Base-by-base conservation (phyloP, 1,140 invertebrate species). In the Drosophila triauraria region DNA sequence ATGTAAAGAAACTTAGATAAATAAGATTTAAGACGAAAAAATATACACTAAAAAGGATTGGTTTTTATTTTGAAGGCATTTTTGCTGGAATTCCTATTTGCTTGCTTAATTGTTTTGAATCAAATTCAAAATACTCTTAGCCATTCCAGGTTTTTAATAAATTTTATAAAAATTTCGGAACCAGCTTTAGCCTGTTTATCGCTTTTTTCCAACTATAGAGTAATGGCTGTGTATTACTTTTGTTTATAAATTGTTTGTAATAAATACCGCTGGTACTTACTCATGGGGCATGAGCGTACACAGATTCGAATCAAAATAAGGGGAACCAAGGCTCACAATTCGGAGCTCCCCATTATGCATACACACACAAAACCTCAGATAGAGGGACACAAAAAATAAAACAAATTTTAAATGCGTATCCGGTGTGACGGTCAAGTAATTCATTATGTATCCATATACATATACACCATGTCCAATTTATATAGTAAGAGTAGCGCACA, bases 401-500 rank as follows among this genome's bases (percentile, higher is more conserved):
- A 70, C 64, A 77, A 69, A 69, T 68, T 69, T 77, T 69, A 77
- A 77, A 61, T 77, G 74, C 63, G 75, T 77, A 77, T 77, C 75
- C 75, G 75, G 75, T 77, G 64, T 75, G 70, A 53, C 69, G 71
- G 70, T 75, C 70, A 75, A 75, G 57, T 75, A 47, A 75, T 72
- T 74, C 71, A 56, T 63, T 75, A 75, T 75, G 57, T 75, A 72
- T 53, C 20, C 56, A 48, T 51, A 48, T 25, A 42, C 42, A 72
- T 25, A 42, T 48, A 72, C 44, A 71, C 50, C 46, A 32, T 69
- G 64, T 69, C 40, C 53, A 58, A 72, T 70, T 60, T 72, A 50
- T 72, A 72, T 51, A 60, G 67, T 51, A 50, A 38, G 50, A 60
- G 68, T 72, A 65, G 20, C 53, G 62, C 53, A 46, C 42, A 54